phyloP scores from a whole-genome alignment of 2,797 vertebrate species.

The Pseudomugil tenellus region DNA sequence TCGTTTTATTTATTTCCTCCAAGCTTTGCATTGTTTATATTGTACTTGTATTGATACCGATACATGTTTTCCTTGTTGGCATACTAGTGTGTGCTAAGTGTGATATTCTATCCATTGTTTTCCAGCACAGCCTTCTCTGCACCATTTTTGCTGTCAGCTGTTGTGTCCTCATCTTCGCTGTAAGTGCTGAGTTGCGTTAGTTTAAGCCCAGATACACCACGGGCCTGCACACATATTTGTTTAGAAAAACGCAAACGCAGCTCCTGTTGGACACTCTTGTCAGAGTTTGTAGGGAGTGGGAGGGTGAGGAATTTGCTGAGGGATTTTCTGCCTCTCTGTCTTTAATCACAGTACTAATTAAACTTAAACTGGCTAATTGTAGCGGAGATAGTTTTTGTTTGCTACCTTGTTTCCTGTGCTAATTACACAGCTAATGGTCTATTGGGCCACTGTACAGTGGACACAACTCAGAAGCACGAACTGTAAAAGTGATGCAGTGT shows the following conservation, averaged over 20 bases:
- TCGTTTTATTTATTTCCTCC: too few species aligned
- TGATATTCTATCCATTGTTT: constrained; percentile 34
- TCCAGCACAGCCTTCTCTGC: constrained; percentile 35
- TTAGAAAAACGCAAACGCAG: constrained; percentile 74
- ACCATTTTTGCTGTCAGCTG: constrained; percentile 57
- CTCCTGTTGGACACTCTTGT: constrained; percentile 64
- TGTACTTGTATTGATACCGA: neutral
- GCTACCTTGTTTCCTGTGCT: constrained; percentile 57
- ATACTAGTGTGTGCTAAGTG: neutral
- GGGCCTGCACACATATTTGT: constrained; percentile 66
- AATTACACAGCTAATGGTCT: constrained; percentile 80
- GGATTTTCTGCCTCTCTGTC: constrained; percentile 73
- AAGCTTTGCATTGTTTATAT: neutral
- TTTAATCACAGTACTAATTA: constrained; percentile 81
- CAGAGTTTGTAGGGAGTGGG: constrained; percentile 59
- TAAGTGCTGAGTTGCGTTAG: constrained; percentile 70
- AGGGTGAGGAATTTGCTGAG: constrained; percentile 71
- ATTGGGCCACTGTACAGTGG: constrained; percentile 59
- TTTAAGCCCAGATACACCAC: constrained; percentile 69
- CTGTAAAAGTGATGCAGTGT: constrained; percentile 41
- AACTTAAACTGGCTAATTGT: constrained; percentile 82
- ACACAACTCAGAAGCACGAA: constrained; percentile 61
- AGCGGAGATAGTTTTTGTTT: constrained; percentile 71
- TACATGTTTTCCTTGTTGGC: neutral
- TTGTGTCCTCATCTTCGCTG: constrained; percentile 45